phyloP scores from a whole-genome alignment of 2,797 vertebrate species.

The Notolepis coatsorum region DNA sequence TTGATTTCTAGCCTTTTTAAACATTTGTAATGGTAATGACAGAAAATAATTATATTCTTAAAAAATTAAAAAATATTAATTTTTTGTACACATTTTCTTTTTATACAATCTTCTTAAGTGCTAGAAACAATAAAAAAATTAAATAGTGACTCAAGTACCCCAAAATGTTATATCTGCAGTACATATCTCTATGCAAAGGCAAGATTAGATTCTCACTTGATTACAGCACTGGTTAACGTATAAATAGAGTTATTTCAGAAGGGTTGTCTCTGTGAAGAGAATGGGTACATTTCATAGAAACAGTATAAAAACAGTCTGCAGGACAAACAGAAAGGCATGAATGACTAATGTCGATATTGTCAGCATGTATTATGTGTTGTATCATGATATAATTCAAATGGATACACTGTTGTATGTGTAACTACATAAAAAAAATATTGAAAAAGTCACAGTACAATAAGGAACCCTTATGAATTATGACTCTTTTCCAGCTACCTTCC shows the following conservation, averaged over 20 bases:
- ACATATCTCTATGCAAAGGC: slow-evolving; percentile 84
- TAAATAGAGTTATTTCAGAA: slow-evolving; percentile 83
- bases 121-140: slow-evolving; percentile 91
- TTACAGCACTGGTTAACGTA: slow-evolving; percentile 84
- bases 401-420: slow-evolving; percentile 68
- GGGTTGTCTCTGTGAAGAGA: slow-evolving; percentile 78
- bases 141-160: slow-evolving; percentile 96
- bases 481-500: slow-evolving; percentile 72
- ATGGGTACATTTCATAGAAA: slow-evolving; percentile 88
- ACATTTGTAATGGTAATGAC: slow-evolving; percentile 93
- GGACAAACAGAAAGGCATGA: slow-evolving; percentile 85
- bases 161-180: slow-evolving; percentile 84
- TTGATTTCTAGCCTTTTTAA: slow-evolving; percentile 92
- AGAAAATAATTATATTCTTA: slow-evolving; percentile 90
- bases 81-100: slow-evolving; percentile 91
- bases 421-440: slow-evolving; percentile 68
- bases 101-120: slow-evolving; percentile 97
- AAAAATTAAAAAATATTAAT: slow-evolving; percentile 89
- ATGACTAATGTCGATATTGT: slow-evolving; percentile 71
- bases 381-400: slow-evolving; percentile 65
- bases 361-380: slow-evolving; percentile 67
- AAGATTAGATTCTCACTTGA: slow-evolving; percentile 83
- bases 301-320: slow-evolving; percentile 85
- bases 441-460: slow-evolving; percentile 75
- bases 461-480: slow-evolving; percentile 70